Base-by-base conservation (phyloP, 2,888 invertebrate genomes). In the Operophtera brumata region DNA sequence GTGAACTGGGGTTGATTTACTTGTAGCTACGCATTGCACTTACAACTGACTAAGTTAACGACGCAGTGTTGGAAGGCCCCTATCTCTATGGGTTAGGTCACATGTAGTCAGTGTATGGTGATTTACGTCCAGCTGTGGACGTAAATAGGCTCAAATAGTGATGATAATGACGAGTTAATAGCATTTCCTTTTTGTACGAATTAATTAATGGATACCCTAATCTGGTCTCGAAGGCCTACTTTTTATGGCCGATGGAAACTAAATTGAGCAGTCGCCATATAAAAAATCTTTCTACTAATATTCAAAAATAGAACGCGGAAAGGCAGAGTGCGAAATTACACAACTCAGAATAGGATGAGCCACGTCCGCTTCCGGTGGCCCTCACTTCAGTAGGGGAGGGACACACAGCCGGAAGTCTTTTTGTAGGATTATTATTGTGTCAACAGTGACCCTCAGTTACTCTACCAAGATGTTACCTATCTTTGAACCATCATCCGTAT, bases 281-380 rank as follows among this genome's bases (percentile, higher is more conserved):
- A 36, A 36, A 36, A 36, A 36, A 13, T 13, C 6, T 3, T 11
- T 8, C 6, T 8, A n/a, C 8, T 14, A 26, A 30, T 30, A 32
- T 49, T 42, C 26, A 42, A 42, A 49, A 48, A 48, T 48, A 14
- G 26, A 48, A 49, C 2, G 6, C 28, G 42, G 35, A 43, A 42
- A 42, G 35, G 49, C 49, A 34, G 12, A 42, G 49, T 14, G 49
- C 49, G 36, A 42, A 49, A 49, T 49, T 43, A 49, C 48, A 48
- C 49, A 42, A 49, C 41, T 42, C 35, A 10, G 49, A 35, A 40
- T 42, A 42, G 42, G 35, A 42, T 47, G 47, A 40, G 47, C 49
- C 49, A 42, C 49, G 28, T 42, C 49, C 49, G 49, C 9, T 49
- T 49, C 49, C 49, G 6, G 36, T 14, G 28, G 35, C 34, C 32